These are phyloP conservation scores for Sprattus sprattus DNA, from an alignment of 2,113 vertebrate genomes.

Conservation along the genomic window DNA sequence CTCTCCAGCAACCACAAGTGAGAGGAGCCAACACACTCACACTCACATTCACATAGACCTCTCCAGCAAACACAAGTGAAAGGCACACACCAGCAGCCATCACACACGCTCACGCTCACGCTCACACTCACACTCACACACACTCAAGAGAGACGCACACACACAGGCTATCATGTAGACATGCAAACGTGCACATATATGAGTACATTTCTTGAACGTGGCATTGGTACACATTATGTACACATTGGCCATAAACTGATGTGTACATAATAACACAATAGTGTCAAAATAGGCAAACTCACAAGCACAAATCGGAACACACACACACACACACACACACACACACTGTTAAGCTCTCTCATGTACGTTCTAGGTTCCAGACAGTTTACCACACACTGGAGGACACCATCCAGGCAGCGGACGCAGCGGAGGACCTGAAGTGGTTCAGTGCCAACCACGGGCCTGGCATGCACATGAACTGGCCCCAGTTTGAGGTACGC, in stretches of 20 bases:
- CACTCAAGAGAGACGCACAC: too few relatives aligned
- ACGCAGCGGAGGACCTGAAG: slow-evolving; percentile 86
- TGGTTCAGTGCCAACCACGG: slow-evolving; percentile 92
- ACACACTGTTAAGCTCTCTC: not conserved
- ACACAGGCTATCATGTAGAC: too few relatives aligned
- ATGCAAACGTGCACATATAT: too few relatives aligned
- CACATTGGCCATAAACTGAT: not conserved
- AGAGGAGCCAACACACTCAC: slow-evolving; percentile 38
- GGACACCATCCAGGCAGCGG: slow-evolving; percentile 82
- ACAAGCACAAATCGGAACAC: not conserved
- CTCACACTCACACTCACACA: too few relatives aligned
- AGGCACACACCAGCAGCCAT: slow-evolving; percentile 8
- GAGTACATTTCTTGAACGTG: too few relatives aligned
- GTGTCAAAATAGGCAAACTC: not conserved
- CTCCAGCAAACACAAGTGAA: too few relatives aligned
- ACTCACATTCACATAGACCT: not conserved
- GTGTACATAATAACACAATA: not conserved
- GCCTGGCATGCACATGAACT: slow-evolving; percentile 97
- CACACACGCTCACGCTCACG: not conserved
- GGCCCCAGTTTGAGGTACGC: slow-evolving; percentile 96
- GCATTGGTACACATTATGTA: too few relatives aligned
- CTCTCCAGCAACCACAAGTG: slow-evolving; percentile 86
- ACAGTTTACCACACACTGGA: slow-evolving; percentile 87
- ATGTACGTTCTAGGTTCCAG: slow-evolving; percentile 75
- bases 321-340: not conserved